Evolutionary conservation across 2,113 vertebrate species (phyloP), one percentile per base, ranked within the genome.

Genomic region (Catharus fuscescens): DNA sequence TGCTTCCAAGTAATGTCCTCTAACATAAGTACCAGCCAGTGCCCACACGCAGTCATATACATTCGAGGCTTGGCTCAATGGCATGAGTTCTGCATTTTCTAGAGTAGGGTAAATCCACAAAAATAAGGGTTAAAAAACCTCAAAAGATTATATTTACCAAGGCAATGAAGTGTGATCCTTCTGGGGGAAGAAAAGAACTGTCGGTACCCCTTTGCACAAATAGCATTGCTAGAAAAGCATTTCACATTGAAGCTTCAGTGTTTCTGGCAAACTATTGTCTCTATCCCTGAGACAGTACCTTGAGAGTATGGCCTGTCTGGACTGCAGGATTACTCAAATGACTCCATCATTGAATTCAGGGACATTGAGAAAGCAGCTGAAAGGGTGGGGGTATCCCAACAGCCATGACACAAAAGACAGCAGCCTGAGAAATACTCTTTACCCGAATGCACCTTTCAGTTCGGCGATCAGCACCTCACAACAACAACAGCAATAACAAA

Each of bases 281-380:
- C 96, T 96, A 66, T 96, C 95, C 97, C 96, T 97, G 97, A 97
- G 96, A 93, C 95, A 96, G 96, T 87, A 86, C 67, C 94, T 96
- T 93, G 87, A 77, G 69, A 96, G 34, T 90, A 91, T 70, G 71
- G 92, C 94, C 97, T 97, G 90, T 91, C 94, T 96, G 87, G 88
- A 97, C 93, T 96, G 93, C 66, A 94, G 74, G 77, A 97, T 95
- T 96, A 93, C 96, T 90, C 97, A 94, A 96, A 94, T 89, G 71
- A 97, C 86, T 85, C 95, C 82, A 56, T 94, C 95, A 97, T 28
- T 95, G 92, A 97, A 95, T 93, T 93, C 86, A 97, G 92, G 86
- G 95, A 97, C 93, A 93, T 90, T 92, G 96, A 96, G 91, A 97
- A 97, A 98, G 97, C 96, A 98, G 97, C 96, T 97, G 93, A 97